phyloP scores from a whole-genome alignment of 2,888 invertebrate species.

The Paralinhomoeus sp. region DNA sequence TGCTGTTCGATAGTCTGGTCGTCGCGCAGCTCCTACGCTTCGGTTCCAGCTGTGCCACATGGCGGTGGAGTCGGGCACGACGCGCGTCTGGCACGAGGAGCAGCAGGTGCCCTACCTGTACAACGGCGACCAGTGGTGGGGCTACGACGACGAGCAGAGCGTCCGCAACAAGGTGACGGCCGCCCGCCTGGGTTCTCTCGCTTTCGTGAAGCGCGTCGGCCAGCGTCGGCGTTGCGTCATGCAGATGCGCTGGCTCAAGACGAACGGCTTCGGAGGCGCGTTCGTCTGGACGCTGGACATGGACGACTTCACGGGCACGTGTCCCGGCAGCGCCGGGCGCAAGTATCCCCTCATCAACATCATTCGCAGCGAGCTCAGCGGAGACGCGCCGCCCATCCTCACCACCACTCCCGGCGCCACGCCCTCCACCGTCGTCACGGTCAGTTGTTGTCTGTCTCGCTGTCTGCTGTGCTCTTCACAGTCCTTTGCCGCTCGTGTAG shows the following conservation, averaged over 20 bases:
- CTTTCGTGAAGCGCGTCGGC: too few species aligned
- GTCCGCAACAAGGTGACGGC: conserved; percentile 46
- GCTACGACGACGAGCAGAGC: conserved; percentile 66
- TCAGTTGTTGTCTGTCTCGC: background rate
- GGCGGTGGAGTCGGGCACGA: conserved; percentile 44
- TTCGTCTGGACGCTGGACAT: conserved; percentile 25
- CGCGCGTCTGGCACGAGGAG: conserved; percentile 49
- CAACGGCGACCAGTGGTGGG: conserved; percentile 64
- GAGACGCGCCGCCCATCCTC: conserved; percentile 7
- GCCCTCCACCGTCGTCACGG: background rate
- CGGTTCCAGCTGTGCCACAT: conserved; percentile 58
- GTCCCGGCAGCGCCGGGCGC: conserved; percentile 12
- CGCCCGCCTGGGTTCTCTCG: too few species aligned
- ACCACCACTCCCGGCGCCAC: conserved; percentile 1
- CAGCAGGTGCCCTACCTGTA: conserved; percentile 49
- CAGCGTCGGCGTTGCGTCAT: too few species aligned
- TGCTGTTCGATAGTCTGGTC: too few species aligned
- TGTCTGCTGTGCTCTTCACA: background rate
- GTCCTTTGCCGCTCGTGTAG: too few species aligned
- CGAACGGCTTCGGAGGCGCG: conserved; percentile 20
- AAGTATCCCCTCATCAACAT: conserved; percentile 20
- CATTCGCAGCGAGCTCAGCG: conserved; percentile 17
- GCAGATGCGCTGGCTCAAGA: conserved; percentile 16
- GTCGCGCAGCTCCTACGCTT: too few species aligned
- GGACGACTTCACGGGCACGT: conserved; percentile 23